Conservation (phyloP, 2,113 vertebrate species). For the Phalacrocorax carbo region DNA sequence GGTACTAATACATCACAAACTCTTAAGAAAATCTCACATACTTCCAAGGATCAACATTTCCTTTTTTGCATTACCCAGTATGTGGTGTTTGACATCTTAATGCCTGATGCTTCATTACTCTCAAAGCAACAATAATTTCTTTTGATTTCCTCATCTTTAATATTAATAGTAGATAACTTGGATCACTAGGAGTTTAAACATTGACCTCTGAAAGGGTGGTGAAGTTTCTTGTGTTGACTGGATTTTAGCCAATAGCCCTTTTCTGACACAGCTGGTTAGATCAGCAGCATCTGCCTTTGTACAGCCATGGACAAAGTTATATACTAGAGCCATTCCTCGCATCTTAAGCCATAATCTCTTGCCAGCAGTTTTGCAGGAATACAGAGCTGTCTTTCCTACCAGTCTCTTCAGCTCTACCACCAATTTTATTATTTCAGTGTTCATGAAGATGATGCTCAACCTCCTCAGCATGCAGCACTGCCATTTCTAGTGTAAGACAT, state of each 20-base stretch:
- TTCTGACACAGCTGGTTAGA: not conserved
- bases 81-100: not conserved
- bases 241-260: not conserved
- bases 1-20: not conserved
- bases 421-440: not conserved
- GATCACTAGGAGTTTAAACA: not conserved
- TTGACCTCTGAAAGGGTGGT: not conserved
- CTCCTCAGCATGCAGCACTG: not conserved
- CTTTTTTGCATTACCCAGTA: not conserved
- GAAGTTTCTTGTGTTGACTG: not conserved
- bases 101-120: not conserved
- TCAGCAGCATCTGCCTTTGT: not conserved
- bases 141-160: not conserved
- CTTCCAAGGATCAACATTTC: not conserved
- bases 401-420: not conserved
- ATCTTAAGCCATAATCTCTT: not conserved
- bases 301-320: not conserved
- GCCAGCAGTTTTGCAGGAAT: not conserved
- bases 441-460: not conserved
- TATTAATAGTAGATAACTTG: not conserved
- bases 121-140: not conserved
- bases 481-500: not conserved
- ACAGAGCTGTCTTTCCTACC: not conserved
- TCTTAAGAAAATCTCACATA: not conserved
- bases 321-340: not conserved